Percentiles rank a stretch among this genome's conserved stretches.
These are phyloP conservation scores for Telmatochromis sp. DNA, from an alignment of 2,113 vertebrate genomes.

Conservation along the genomic window DNA sequence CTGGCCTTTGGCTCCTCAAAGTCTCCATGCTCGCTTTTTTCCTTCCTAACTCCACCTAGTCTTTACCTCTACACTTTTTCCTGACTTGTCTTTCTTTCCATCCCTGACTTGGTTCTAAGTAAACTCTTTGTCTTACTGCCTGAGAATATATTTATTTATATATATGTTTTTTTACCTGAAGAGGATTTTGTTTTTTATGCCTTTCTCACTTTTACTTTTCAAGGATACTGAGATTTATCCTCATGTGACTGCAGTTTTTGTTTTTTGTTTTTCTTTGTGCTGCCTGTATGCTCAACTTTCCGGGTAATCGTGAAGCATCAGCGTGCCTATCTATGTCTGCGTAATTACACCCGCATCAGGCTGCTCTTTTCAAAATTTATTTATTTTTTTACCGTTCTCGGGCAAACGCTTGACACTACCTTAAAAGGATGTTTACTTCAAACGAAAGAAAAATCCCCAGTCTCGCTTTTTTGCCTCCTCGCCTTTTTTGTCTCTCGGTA, in stretches of 20 bases:
- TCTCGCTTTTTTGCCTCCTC: not conserved
- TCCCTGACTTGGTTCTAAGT: not conserved
- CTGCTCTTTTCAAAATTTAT: not conserved
- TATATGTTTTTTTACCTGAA: not conserved
- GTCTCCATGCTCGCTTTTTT: not conserved
- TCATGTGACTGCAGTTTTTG: not conserved
- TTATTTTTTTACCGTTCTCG: not conserved
- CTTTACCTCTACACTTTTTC: not conserved
- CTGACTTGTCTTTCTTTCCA: not conserved
- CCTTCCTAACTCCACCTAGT: not conserved
- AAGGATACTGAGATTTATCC: slow-evolving; percentile 9
- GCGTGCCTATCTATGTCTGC: not conserved
- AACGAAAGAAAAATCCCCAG: not conserved
- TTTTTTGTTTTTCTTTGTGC: not conserved
- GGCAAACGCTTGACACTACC: slow-evolving; percentile 20
- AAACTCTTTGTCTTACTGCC: not conserved
- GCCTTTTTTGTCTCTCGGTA: not conserved
- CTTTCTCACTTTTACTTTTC: slow-evolving; percentile 3
- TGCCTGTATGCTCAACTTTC: not conserved
- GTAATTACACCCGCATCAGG: slow-evolving; percentile 21
- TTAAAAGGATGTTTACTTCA: slow-evolving; percentile 10
- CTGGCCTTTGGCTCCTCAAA: not conserved
- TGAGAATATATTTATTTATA: not conserved
- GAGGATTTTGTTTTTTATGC: not conserved
- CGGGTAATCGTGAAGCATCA: not conserved